A percentile compares a stretch with the other conserved stretches of the same genome.
Conservation (phyloP, 2,797 vertebrate genomes). For the Cossypha dichroa region DNA sequence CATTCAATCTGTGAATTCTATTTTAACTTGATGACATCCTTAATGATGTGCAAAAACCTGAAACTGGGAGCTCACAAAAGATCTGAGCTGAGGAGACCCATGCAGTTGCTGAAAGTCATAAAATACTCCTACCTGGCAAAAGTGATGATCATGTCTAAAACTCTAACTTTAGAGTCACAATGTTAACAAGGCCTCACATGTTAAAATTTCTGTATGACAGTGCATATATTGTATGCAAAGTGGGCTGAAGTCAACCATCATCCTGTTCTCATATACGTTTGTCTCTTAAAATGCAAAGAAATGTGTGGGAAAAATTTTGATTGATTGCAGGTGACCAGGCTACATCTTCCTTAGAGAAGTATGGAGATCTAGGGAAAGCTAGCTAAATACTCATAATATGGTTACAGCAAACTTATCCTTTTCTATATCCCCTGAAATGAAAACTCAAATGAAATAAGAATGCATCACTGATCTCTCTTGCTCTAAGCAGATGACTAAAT, state of each 20-base stretch:
- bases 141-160: not conserved
- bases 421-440: not conserved
- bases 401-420: not conserved
- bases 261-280: not conserved
- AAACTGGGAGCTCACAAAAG: not conserved
- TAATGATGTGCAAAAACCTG: not conserved
- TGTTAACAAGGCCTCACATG: not conserved
- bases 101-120: not conserved
- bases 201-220: not conserved
- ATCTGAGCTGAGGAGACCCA: not conserved
- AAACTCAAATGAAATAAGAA: not conserved
- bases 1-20: not conserved
- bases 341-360: not conserved
- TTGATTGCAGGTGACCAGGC: not conserved
- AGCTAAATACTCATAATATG: not conserved
- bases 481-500: not conserved
- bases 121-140: not conserved
- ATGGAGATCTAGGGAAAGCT: not conserved
- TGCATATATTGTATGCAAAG: not conserved
- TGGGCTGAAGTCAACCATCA: not conserved
- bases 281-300: not conserved
- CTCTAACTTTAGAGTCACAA: not conserved
- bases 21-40: not conserved
- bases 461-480: not conserved
- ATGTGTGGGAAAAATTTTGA: not conserved